Conservation (phyloP, 2,113 vertebrate genomes). For the Etheostoma spectabile region DNA sequence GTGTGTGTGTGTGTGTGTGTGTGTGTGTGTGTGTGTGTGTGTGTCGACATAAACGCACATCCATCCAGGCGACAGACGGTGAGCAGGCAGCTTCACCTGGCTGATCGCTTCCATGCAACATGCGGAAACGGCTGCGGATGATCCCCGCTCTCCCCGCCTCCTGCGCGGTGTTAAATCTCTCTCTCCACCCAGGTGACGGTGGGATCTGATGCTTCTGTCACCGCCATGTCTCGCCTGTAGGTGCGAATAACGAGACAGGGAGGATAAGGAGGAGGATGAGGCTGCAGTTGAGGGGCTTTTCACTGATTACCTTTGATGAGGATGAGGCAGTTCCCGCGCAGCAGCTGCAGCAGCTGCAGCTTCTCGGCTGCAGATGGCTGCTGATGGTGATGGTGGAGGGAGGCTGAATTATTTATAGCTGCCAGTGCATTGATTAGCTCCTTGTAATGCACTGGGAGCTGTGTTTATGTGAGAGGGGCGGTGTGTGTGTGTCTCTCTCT, state of each 20-base stretch:
- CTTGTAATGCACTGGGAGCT: slow-evolving; percentile 38
- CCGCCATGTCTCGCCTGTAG: slow-evolving; percentile 31
- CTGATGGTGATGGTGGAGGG: slow-evolving; percentile 9
- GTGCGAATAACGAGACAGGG: slow-evolving; percentile 16
- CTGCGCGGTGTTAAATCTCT: not conserved
- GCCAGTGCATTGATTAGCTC: slow-evolving; percentile 66
- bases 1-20: not conserved
- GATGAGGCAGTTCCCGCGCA: slow-evolving; percentile 17
- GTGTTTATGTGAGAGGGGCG: not conserved
- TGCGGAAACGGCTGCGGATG: slow-evolving; percentile 22
- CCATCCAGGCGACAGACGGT: not conserved
- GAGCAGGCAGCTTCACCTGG: slow-evolving; percentile 40
- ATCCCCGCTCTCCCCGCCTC: not conserved
- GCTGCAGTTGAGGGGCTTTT: not conserved
- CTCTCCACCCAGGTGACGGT: slow-evolving; percentile 46
- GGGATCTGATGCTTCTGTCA: slow-evolving; percentile 25
- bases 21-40: no score
- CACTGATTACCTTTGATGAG: not conserved
- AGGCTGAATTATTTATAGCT: slow-evolving; percentile 69
- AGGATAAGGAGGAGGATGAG: not conserved
- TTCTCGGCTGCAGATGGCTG: slow-evolving; percentile 37
- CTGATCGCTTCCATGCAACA: not conserved
- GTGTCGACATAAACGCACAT: not conserved
- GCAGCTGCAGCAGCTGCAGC: slow-evolving; percentile 18
- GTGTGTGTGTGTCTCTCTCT: not conserved